Evolutionary conservation across 1,140 invertebrate genomes (phyloP).

Genomic region (Teleogryllus occipitalis): DNA sequence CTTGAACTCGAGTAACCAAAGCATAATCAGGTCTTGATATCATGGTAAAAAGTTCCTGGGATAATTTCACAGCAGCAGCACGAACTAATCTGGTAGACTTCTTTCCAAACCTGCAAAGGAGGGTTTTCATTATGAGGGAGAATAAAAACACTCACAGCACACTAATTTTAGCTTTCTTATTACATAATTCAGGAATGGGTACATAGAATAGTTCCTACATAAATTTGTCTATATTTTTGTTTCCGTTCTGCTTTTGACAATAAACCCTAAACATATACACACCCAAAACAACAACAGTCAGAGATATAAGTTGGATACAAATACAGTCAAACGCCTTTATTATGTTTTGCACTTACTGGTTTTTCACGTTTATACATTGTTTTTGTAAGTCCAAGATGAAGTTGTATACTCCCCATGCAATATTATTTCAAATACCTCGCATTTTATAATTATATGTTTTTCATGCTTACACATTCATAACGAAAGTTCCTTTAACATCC

Average conservation of each 20-base stretch:
- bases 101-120: slow-evolving; percentile 80
- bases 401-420: too few relatives aligned
- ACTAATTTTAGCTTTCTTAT: not conserved
- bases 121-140: slow-evolving; percentile 7
- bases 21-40: slow-evolving; percentile 84
- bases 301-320: too few relatives aligned
- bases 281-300: too few relatives aligned
- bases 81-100: slow-evolving; percentile 93
- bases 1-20: slow-evolving; percentile 78
- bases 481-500: too few relatives aligned
- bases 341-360: too few relatives aligned
- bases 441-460: too few relatives aligned
- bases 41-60: slow-evolving; percentile 89
- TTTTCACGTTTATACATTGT: too few relatives aligned
- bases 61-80: slow-evolving; percentile 92
- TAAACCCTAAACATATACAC: not conserved
- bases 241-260: not conserved
- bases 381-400: too few relatives aligned
- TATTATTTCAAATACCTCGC: too few relatives aligned
- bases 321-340: too few relatives aligned
- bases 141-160: not conserved
- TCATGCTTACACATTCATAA: too few relatives aligned
- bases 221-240: not conserved
- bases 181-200: not conserved
- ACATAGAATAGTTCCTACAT: not conserved